Base-by-base conservation (phyloP, 2,113 vertebrate species). In the Notarius lentiginosus region DNA sequence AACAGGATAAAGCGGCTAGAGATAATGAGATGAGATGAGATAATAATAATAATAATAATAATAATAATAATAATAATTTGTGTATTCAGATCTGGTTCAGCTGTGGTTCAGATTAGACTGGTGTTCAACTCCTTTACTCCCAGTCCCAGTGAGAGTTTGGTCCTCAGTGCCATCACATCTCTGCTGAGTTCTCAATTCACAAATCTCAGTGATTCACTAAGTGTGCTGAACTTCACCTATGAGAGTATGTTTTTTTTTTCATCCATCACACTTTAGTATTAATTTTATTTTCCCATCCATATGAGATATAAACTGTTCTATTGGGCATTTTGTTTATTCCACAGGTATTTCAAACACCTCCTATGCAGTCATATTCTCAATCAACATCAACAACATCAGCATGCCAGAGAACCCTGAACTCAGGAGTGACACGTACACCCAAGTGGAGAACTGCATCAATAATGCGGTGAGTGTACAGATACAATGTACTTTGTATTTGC, bases 161-260 rank as follows among this genome's bases (percentile, higher is more conserved):
- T 55, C 12, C 2, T 55, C 11, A 14, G 55, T 55, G 55, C 55
- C 12, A 12, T 55, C 11, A 60, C 4, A n/a, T 47, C 27, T 77
- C 84, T 86, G 49, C 49, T 20, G 4, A 18, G 1, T 11, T 8
- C 30, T 22, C 53, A 51, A 83, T 3, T 68, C 17, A 49, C 49
- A 76, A 20, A 88, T 27, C 22, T 84, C 6, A 83, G 47, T 60
- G 68, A 83, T 34, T 58, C 84, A 53, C 47, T 82, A 47, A 70
- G 82, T 41, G 51, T 88, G 47, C 22, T 30, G 9, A 77, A 88
- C 72, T 30, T 83, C 70, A 88, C 14, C 0, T 85, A 66, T 88
- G 27, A 85, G 27, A 85, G 87, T 88, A 85, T 63, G 87, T 76
- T 20, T 53, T 58, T 15, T 4, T 79, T 24, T 82, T 10, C 51